phyloP scores from a whole-genome alignment of 2,797 vertebrate species.

The Distichodus sexfasciatus region DNA sequence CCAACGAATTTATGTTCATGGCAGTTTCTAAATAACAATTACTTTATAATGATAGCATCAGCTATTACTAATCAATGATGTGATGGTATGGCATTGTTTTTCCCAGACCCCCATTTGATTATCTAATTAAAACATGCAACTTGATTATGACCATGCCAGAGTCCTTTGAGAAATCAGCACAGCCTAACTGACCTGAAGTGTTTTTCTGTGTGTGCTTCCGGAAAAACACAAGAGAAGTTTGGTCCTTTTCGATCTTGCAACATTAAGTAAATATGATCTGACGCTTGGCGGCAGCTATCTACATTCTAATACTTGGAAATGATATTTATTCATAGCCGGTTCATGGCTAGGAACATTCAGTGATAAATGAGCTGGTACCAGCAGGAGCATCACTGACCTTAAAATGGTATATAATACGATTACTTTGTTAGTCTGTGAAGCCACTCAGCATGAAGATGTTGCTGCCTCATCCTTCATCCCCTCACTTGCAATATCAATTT shows the following conservation, averaged over 20 bases:
- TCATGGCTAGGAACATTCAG: background rate
- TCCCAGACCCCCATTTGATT: background rate
- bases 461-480: background rate
- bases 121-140: conserved; percentile 2
- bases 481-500: background rate
- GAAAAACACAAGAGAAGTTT: background rate
- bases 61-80: background rate
- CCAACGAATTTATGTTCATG: background rate
- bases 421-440: background rate
- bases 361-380: too few relatives aligned
- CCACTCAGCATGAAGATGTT: background rate
- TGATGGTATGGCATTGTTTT: background rate
- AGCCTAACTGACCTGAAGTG: conserved; percentile 12
- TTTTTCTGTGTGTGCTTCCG: background rate
- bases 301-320: background rate
- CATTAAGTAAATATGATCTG: background rate
- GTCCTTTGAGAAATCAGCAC: background rate
- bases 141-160: background rate
- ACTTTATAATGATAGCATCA: background rate
- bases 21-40: background rate
- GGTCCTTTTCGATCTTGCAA: background rate
- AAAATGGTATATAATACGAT: background rate
- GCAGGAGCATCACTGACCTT: background rate
- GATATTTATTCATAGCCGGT: background rate
- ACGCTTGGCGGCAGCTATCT: background rate